A percentile compares a stretch with the other conserved stretches of the same genome.
phyloP scores from a whole-genome alignment of 2,888 invertebrate species.

The Tachina lurida region DNA sequence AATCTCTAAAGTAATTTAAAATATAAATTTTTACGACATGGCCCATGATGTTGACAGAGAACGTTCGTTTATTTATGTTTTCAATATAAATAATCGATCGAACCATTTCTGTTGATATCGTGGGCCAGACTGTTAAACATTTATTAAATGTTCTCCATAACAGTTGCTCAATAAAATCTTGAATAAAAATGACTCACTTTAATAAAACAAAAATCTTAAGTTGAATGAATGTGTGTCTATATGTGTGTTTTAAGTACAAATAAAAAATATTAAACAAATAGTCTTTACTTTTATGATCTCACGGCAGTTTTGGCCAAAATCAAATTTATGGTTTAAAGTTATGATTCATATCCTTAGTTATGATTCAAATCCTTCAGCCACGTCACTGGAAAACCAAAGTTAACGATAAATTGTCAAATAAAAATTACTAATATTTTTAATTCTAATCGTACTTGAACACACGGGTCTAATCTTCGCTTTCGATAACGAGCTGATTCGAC shows the following conservation, averaged over 20 bases:
- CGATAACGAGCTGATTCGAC: no score
- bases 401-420: slow-evolving; percentile 42
- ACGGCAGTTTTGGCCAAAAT: no score
- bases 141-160: no score
- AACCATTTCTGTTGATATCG: no score
- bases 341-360: slow-evolving; percentile 21
- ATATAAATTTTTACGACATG: no score
- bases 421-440: not conserved
- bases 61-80: no score
- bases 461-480: no score
- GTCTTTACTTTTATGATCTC: not conserved
- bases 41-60: no score
- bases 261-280: not conserved
- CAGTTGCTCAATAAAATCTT: not conserved
- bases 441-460: no score
- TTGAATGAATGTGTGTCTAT: not conserved
- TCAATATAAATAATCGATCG: no score
- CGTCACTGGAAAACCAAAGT: not conserved
- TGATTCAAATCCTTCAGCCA: not conserved
- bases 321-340: not conserved
- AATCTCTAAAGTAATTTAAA: no score
- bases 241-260: not conserved
- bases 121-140: no score
- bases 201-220: not conserved
- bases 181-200: not conserved